Percentiles rank a stretch among this genome's conserved stretches.
Evolutionary conservation across 2,888 invertebrate species (phyloP).

Genomic region (Ectemnius continuus): DNA sequence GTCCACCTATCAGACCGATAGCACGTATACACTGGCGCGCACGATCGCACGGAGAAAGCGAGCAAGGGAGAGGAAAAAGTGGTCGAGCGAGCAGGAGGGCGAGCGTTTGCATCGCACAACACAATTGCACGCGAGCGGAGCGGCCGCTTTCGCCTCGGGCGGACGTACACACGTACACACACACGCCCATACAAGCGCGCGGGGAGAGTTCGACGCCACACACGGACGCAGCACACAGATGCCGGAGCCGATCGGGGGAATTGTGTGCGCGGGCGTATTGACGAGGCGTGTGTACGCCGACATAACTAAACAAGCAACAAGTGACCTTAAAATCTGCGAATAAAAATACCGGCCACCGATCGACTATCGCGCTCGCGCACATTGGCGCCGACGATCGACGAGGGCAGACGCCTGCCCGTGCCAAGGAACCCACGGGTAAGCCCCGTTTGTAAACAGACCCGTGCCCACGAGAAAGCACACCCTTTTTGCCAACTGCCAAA

Average conservation of each 20-base stretch:
- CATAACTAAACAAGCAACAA: constrained; percentile 78
- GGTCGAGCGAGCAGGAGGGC: constrained; percentile 15
- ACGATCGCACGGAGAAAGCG: constrained; percentile 50
- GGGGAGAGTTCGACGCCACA: background rate
- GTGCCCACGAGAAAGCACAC: constrained; percentile 25
- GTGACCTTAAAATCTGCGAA: constrained; percentile 76
- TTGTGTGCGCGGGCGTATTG: constrained; percentile 43
- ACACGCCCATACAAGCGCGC: constrained; percentile 36
- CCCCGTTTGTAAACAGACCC: constrained; percentile 57
- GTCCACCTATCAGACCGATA: constrained; percentile 75
- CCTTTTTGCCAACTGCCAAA: constrained; percentile 32
- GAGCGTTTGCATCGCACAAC: constrained; percentile 27
- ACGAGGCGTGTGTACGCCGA: constrained; percentile 64
- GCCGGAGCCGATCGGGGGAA: background rate
- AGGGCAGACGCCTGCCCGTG: constrained; percentile 29
- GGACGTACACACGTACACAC: constrained; percentile 41
- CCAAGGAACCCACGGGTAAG: constrained; percentile 54
- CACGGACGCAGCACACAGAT: constrained; percentile 19
- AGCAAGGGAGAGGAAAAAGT: background rate
- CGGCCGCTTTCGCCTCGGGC: constrained; percentile 19
- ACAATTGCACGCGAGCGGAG: background rate
- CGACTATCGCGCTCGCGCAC: constrained; percentile 66
- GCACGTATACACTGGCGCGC: constrained; percentile 55
- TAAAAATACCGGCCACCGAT: constrained; percentile 75
- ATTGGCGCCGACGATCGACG: constrained; percentile 38